Conservation (phyloP, 2,113 vertebrate species). For the Seriola quinqueradiata region DNA sequence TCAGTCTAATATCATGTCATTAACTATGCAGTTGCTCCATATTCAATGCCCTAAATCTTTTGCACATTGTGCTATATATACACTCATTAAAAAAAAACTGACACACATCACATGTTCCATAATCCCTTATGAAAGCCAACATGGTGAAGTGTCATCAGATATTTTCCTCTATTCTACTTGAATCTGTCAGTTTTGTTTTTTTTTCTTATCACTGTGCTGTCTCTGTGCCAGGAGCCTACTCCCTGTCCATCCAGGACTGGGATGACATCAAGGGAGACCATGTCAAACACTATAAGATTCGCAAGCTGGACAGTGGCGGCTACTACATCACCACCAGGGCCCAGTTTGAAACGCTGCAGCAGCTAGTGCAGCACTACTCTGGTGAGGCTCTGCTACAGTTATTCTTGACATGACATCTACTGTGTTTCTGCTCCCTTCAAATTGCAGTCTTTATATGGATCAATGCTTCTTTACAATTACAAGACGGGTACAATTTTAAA, state of each 20-base stretch:
- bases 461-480: background rate
- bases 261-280: conserved; percentile 99
- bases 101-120: background rate
- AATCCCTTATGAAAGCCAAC: background rate
- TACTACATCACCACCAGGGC: conserved; percentile 99
- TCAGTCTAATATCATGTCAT: conserved; percentile 1
- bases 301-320: conserved; percentile 97
- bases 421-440: background rate
- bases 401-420: background rate
- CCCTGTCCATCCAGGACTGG: conserved; percentile 98
- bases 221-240: conserved; percentile 92
- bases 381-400: conserved; percentile 82
- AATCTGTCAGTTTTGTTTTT: background rate
- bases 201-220: background rate
- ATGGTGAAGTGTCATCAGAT: background rate
- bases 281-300: conserved; percentile 99
- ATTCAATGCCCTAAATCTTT: conserved; percentile 21
- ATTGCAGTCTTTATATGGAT: background rate
- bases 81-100: conserved; percentile 8
- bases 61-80: conserved; percentile 4
- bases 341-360: conserved; percentile 98
- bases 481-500: background rate
- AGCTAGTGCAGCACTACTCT: conserved; percentile 98
- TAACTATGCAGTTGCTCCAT: background rate
- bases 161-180: background rate